Percentiles rank a stretch among this genome's conserved stretches.
phyloP scores from a whole-genome alignment of 2,113 vertebrate species.

The Malurus cyaneus region DNA sequence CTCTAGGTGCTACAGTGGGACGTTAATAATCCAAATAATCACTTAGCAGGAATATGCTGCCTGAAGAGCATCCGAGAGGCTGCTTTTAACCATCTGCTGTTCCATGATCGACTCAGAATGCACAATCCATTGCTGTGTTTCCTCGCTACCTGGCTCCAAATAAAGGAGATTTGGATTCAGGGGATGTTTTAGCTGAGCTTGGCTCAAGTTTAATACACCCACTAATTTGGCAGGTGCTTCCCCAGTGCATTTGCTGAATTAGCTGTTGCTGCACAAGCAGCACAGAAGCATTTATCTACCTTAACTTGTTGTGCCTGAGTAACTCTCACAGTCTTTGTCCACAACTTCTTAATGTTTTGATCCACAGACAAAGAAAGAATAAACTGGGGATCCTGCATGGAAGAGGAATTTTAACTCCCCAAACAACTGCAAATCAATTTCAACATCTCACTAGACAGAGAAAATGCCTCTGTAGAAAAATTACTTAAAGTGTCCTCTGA shows the following conservation, averaged over 20 bases:
- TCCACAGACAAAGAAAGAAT: neutral
- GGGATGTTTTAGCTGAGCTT: neutral
- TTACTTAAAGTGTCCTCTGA: neutral
- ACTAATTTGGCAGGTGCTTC: neutral
- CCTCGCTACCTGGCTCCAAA: neutral
- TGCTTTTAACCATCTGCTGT: neutral
- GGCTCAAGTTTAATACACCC: neutral
- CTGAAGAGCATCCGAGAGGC: neutral
- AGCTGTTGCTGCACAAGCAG: neutral
- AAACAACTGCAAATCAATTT: neutral
- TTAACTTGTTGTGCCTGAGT: neutral
- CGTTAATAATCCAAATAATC: constrained; percentile 5
- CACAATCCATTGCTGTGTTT: neutral
- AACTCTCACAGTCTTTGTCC: neutral
- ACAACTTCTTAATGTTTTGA: neutral
- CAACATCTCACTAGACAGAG: neutral
- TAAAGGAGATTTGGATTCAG: neutral
- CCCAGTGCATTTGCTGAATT: neutral
- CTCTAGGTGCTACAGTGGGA: neutral
- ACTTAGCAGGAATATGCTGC: neutral
- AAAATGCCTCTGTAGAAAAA: neutral
- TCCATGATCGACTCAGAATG: neutral
- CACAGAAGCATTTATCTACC: neutral
- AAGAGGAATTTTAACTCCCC: neutral
- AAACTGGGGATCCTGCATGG: neutral